Evolutionary conservation across 1,140 invertebrate genomes (phyloP).

Genomic region (Doryteuthis pealeii): DNA sequence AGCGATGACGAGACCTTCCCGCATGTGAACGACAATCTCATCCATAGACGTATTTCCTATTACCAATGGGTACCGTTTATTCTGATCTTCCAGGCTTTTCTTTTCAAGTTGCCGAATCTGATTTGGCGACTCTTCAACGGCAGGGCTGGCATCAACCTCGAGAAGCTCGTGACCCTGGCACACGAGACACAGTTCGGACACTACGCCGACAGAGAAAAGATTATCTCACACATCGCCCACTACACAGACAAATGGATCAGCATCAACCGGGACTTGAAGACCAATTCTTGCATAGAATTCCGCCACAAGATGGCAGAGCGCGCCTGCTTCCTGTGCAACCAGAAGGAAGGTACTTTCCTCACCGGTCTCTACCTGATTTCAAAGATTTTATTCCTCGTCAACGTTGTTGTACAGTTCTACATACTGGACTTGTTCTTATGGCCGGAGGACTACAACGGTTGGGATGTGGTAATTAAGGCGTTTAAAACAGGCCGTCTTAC

Average conservation of each 20-base stretch:
- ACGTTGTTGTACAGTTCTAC: constrained; percentile 54
- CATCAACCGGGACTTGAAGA: constrained; percentile 42
- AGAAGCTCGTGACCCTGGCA: constrained; percentile 69
- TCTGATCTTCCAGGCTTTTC: constrained; percentile 88
- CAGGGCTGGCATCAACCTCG: constrained; percentile 44
- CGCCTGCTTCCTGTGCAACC: constrained; percentile 48
- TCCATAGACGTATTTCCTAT: constrained; percentile 67
- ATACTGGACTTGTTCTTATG: constrained; percentile 56
- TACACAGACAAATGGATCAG: constrained; percentile 52
- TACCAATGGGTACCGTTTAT: constrained; percentile 96
- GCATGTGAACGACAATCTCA: constrained; percentile 19
- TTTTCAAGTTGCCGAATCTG: constrained; percentile 93
- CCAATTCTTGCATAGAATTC: constrained; percentile 33
- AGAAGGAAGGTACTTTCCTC: constrained; percentile 50
- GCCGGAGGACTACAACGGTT: constrained; percentile 61
- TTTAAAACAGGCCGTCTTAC: constrained; percentile 31
- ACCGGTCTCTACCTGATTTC: constrained; percentile 49
- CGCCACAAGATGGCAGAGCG: constrained; percentile 39
- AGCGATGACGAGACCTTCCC: constrained; percentile 38
- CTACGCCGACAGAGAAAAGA: constrained; percentile 42
- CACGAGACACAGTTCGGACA: constrained; percentile 53
- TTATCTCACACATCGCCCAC: constrained; percentile 40
- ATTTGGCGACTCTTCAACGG: constrained; percentile 75
- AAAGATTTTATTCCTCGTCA: constrained; percentile 53
- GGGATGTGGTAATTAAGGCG: constrained; percentile 48